These are phyloP conservation scores for Palloptera scutellata DNA, from an alignment of 2,888 invertebrate species.

Conservation along the genomic window DNA sequence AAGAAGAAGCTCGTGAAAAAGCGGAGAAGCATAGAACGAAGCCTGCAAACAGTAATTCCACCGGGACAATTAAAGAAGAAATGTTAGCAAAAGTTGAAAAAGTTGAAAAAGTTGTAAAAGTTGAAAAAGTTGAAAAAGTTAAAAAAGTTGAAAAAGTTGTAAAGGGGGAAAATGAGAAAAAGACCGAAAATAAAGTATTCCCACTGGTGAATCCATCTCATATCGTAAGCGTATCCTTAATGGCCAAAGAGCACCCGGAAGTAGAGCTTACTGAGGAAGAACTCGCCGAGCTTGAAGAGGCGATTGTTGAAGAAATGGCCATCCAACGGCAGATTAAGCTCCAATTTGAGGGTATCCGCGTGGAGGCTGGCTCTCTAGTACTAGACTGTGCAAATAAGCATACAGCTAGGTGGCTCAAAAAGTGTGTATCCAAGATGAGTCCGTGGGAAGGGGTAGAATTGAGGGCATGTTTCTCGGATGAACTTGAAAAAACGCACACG, in stretches of 20 bases:
- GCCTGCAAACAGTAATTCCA: constrained; percentile 3
- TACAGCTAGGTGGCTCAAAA: constrained; percentile 22
- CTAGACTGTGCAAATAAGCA: constrained; percentile 17
- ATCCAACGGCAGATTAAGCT: constrained; percentile 6
- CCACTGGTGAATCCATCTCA: not conserved
- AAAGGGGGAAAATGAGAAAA: not conserved
- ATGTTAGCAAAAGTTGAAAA: not conserved
- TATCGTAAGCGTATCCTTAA: constrained; percentile 7
- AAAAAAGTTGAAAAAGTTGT: not conserved
- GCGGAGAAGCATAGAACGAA: constrained; percentile 18
- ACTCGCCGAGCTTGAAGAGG: constrained; percentile 10
- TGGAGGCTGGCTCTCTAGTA: constrained; percentile 16
- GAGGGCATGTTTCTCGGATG: constrained; percentile 11
- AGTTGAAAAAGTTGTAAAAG: constrained; percentile 6
- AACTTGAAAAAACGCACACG: constrained; percentile 11
- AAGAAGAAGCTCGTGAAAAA: constrained; percentile 13
- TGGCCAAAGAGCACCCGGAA: constrained; percentile 23
- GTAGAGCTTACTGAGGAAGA: constrained; percentile 3
- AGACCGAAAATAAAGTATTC: not conserved
- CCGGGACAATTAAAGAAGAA: constrained; percentile 9
- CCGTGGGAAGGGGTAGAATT: constrained; percentile 17
- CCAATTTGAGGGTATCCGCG: constrained; percentile 4
- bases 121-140: constrained; percentile 9
- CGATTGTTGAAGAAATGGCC: constrained; percentile 17
- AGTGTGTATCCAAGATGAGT: constrained; percentile 4